Evolutionary conservation across 2,888 invertebrate genomes (phyloP), one percentile per base, ranked within the genome.

Genomic region (Heliconius erato): DNA sequence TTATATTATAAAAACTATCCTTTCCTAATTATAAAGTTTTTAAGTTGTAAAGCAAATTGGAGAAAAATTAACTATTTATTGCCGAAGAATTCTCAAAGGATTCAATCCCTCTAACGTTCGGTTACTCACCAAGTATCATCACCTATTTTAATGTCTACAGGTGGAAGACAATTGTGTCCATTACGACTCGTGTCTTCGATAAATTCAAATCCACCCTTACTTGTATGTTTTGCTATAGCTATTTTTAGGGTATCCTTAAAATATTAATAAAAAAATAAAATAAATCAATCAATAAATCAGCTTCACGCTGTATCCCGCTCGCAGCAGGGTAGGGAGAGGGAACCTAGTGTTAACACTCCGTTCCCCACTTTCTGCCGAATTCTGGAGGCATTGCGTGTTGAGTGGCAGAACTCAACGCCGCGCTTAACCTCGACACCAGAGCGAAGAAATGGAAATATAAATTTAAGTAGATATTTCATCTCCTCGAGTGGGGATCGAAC

Each of bases 101-200:
- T 35, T 69, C 19, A 23, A 23, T 12, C 23, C 3, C n/a, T 71
- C 7, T 23, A 11, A 32, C 35, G 12, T 12, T 12, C 35, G 1
- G 14, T 28, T 16, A 92, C 94, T 92, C 88, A 95, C 95, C 86
- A 84, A 32, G 88, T 85, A 85, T 93, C 90, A n/a, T 86, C 86
- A 2, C 94, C 94, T 32, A 95, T 90, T 83, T 74, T 90, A 80
- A 94, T 89, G 68, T 87, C 80, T 1, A 92, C 49, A 0, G 94
- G 86, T 28, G 85, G 81, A 28, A 85, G 76, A 83, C 82, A 85
- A n/a, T 71, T 49, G 71, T 78, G 49, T 32, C 49, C 35, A 3
- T 28, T 28, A 19, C 87, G 84, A 32, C 85, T 84, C 11, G 82
- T 23, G 16, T 90, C 85, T 71, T 88, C 84, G 7, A 89, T 67